Evolutionary conservation across 2,797 vertebrate genomes (phyloP).

Genomic region (Microtus agrestis): DNA sequence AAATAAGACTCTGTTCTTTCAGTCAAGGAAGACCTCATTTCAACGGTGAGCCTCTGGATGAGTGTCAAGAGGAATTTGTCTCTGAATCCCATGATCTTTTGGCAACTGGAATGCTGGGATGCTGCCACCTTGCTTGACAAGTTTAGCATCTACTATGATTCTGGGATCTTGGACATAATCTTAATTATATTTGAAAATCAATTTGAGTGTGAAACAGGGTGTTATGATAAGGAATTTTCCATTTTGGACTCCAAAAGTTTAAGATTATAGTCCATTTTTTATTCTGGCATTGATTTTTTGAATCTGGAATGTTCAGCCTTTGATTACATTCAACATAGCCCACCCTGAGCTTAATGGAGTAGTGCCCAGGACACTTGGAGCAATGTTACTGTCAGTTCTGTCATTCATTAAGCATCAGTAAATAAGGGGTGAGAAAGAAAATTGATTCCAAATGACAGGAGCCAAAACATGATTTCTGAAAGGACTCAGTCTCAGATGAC

Average conservation of each 20-base stretch:
- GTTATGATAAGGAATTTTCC: background rate
- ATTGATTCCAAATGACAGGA: slow-evolving; percentile 46
- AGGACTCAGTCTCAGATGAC: background rate
- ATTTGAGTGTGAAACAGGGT: background rate
- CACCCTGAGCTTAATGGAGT: background rate
- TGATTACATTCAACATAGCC: accelerated
- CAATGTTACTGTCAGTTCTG: background rate
- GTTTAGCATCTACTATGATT: background rate
- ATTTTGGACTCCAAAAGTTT: background rate
- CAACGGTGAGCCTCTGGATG: background rate
- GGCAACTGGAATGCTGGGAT: background rate
- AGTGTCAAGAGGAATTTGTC: background rate
- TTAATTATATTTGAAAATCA: background rate
- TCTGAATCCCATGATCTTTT: background rate
- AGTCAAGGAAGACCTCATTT: background rate
- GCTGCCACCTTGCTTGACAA: background rate
- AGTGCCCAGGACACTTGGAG: background rate
- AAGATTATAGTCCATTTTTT: background rate
- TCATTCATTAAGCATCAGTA: background rate
- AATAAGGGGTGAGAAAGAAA: background rate
- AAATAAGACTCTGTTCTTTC: background rate
- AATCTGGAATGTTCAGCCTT: background rate
- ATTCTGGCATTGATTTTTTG: background rate
- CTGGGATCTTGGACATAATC: background rate
- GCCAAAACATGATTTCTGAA: background rate